A percentile compares a stretch with the other conserved stretches of the same genome.
Evolutionary conservation across 2,888 invertebrate genomes (phyloP).

Genomic region (Cloeon dipterum): DNA sequence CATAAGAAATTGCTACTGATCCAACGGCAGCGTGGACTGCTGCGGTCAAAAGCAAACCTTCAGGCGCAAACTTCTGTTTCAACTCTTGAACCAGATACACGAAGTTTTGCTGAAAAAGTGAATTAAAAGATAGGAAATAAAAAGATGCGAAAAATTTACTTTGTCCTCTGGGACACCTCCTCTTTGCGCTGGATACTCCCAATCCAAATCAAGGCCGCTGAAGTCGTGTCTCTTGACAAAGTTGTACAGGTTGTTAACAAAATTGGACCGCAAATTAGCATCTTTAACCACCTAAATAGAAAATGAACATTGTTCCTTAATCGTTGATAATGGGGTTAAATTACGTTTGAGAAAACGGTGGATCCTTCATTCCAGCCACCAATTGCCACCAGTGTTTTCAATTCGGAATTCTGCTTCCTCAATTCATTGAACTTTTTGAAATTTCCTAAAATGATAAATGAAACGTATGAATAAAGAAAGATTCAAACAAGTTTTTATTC

Average conservation of each 20-base stretch:
- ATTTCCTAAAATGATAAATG: slow-evolving; percentile 12
- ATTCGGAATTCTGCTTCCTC: slow-evolving; percentile 13
- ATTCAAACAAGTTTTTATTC: no score
- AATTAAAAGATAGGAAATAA: neutral
- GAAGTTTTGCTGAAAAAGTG: slow-evolving; percentile 20
- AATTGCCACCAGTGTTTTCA: slow-evolving; percentile 17
- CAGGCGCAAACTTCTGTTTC: slow-evolving; percentile 24
- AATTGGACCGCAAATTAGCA: neutral
- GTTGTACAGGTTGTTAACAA: neutral
- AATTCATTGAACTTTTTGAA: slow-evolving; percentile 15
- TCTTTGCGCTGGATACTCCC: neutral
- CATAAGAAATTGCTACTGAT: slow-evolving; percentile 29
- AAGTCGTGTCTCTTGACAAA: neutral
- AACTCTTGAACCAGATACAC: slow-evolving; percentile 28
- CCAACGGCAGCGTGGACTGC: slow-evolving; percentile 30
- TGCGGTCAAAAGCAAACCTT: slow-evolving; percentile 28
- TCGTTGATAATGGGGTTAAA: no score
- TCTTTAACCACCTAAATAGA: neutral
- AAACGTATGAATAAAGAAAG: no score
- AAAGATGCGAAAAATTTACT: no score
- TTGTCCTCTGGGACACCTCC: neutral
- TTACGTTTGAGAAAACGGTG: slow-evolving; percentile 14
- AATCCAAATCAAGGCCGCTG: neutral
- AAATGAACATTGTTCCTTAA: no score
- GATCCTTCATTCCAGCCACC: slow-evolving; percentile 19